Conservation (phyloP, 1,140 invertebrate genomes). For the Portunus trituberculatus region DNA sequence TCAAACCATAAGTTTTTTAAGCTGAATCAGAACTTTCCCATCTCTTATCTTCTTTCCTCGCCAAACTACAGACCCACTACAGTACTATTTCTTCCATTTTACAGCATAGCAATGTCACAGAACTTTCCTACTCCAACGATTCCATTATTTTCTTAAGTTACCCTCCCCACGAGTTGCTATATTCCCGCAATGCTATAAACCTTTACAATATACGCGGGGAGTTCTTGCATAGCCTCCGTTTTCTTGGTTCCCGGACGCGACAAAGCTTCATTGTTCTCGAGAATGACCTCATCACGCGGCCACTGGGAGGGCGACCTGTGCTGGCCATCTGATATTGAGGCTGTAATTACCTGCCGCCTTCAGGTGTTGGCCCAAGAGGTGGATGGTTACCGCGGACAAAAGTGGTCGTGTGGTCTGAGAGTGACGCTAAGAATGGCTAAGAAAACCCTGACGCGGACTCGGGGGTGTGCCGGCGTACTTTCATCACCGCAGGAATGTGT, state of each 20-base stretch:
- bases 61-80: no score
- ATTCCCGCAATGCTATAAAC: background rate
- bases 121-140: no score
- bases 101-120: no score
- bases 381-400: background rate
- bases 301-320: background rate
- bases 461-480: no score
- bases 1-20: no score
- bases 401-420: background rate
- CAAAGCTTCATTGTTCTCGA: background rate
- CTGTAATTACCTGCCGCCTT: background rate
- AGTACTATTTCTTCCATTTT: no score
- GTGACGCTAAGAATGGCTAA: background rate
- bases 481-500: no score
- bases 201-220: background rate
- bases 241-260: background rate
- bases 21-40: no score
- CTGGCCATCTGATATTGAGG: background rate
- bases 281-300: background rate
- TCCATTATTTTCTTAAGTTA: background rate
- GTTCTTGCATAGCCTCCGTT: background rate
- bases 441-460: background rate
- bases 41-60: no score
- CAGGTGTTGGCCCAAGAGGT: constrained; percentile 3
- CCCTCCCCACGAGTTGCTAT: background rate